These are phyloP conservation scores for Leiothrix lutea DNA, from an alignment of 2,113 vertebrate genomes.

Conservation along the genomic window DNA sequence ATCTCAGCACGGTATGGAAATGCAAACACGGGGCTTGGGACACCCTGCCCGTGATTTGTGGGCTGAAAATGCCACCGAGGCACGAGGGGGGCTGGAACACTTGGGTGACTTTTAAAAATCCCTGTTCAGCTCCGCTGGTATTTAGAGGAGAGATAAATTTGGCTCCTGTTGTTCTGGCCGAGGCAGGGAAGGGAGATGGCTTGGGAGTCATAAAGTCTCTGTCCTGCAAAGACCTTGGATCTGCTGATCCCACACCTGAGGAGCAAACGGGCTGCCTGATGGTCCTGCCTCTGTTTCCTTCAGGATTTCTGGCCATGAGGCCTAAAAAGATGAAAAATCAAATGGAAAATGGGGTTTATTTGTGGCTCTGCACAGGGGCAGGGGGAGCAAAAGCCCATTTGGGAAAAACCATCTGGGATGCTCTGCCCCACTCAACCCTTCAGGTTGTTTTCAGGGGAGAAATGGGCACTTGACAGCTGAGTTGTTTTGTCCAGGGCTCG, in stretches of 20 bases:
- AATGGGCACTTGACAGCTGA: not conserved
- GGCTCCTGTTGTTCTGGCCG: not conserved
- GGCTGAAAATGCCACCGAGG: not conserved
- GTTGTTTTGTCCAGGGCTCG: not conserved
- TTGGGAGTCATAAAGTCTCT: not conserved
- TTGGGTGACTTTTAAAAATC: constrained; percentile 11
- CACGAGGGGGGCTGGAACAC: not conserved
- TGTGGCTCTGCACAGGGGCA: not conserved
- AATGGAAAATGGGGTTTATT: not conserved
- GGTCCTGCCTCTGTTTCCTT: not conserved
- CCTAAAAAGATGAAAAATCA: not conserved
- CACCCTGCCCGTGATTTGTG: not conserved
- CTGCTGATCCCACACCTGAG: not conserved
- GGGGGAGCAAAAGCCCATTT: not conserved
- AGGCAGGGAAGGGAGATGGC: not conserved
- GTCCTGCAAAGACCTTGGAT: not conserved
- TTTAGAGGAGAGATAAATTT: constrained; percentile 35
- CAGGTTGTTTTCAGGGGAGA: not conserved
- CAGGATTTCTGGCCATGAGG: not conserved
- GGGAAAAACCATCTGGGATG: fast-evolving
- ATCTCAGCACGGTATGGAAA: not conserved
- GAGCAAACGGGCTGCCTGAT: not conserved
- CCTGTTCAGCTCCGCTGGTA: not conserved
- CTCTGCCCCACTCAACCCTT: not conserved
- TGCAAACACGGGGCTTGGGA: not conserved